These are phyloP conservation scores for Dolichopus griseipennis DNA, from an alignment of 2,888 invertebrate genomes.

Conservation along the genomic window DNA sequence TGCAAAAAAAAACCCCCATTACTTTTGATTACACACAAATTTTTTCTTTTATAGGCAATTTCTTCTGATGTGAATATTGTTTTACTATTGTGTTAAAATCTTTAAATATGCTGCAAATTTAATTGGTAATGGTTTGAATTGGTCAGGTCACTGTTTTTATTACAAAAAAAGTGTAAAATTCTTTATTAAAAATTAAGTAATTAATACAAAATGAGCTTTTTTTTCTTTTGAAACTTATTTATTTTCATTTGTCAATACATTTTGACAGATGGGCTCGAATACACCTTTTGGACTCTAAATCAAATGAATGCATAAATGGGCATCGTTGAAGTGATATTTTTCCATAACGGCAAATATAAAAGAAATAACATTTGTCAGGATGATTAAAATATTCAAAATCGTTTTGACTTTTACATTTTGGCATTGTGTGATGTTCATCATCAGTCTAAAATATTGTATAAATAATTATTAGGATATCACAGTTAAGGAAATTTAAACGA, in stretches of 20 bases:
- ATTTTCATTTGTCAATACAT: slow-evolving; percentile 24
- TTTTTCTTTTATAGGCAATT: too few species aligned
- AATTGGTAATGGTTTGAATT: too few species aligned
- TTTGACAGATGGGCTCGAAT: slow-evolving; percentile 26
- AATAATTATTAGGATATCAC: too few species aligned
- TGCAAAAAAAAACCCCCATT: too few species aligned
- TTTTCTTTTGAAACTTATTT: background rate
- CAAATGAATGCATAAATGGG: slow-evolving; percentile 37
- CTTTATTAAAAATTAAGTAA: too few species aligned
- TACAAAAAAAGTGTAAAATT: too few species aligned
- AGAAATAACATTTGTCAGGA: slow-evolving; percentile 36
- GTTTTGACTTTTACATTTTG: slow-evolving; percentile 28
- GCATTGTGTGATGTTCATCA: slow-evolving; percentile 21
- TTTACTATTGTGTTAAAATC: too few species aligned
- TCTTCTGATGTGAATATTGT: too few species aligned
- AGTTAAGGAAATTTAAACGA: background rate
- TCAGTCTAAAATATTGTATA: slow-evolving; percentile 22
- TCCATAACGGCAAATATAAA: slow-evolving; percentile 34
- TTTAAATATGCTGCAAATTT: too few species aligned
- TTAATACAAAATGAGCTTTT: background rate
- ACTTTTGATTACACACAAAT: too few species aligned
- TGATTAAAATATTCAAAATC: slow-evolving; percentile 33
- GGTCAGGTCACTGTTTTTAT: too few species aligned
- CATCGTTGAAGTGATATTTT: slow-evolving; percentile 38
- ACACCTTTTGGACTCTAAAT: slow-evolving; percentile 31